These are phyloP conservation scores for Hydriomena furcata DNA, from an alignment of 2,888 invertebrate species.

Conservation along the genomic window DNA sequence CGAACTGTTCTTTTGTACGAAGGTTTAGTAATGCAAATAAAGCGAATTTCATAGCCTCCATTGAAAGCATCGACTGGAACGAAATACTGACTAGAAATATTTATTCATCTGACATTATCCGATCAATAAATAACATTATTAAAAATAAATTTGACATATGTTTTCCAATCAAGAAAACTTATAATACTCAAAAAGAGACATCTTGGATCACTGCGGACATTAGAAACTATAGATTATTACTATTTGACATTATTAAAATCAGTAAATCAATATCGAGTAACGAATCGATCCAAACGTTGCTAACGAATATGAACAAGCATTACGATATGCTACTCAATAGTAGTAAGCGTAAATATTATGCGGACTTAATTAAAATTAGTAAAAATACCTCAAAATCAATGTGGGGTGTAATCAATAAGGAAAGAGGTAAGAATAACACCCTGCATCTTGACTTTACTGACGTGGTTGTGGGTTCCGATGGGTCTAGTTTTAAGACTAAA, in stretches of 20 bases:
- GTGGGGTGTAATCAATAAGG: conserved; percentile 12
- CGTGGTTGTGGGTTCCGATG: background rate
- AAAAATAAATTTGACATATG: background rate
- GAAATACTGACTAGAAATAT: background rate
- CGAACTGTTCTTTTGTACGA: background rate
- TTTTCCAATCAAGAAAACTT: conserved; percentile 3
- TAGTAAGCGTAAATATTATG: background rate
- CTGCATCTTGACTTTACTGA: conserved; percentile 6
- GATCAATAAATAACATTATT: background rate
- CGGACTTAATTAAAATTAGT: background rate
- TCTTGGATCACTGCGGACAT: conserved; percentile 8
- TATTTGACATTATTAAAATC: background rate
- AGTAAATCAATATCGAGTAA: background rate
- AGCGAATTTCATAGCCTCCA: background rate
- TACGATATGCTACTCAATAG: background rate
- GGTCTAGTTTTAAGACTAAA: background rate
- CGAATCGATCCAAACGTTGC: background rate
- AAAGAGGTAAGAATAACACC: conserved; percentile 1
- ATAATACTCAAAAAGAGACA: background rate
- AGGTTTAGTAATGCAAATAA: background rate
- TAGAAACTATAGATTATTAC: conserved; percentile 3
- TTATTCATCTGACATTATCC: background rate
- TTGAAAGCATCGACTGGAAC: conserved; percentile 9
- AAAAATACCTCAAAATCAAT: conserved; percentile 4
- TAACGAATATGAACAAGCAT: conserved; percentile 1